Percentiles rank a stretch among this genome's conserved stretches.
phyloP scores from a whole-genome alignment of 2,888 invertebrate genomes.

The Leucozona laternaria region DNA sequence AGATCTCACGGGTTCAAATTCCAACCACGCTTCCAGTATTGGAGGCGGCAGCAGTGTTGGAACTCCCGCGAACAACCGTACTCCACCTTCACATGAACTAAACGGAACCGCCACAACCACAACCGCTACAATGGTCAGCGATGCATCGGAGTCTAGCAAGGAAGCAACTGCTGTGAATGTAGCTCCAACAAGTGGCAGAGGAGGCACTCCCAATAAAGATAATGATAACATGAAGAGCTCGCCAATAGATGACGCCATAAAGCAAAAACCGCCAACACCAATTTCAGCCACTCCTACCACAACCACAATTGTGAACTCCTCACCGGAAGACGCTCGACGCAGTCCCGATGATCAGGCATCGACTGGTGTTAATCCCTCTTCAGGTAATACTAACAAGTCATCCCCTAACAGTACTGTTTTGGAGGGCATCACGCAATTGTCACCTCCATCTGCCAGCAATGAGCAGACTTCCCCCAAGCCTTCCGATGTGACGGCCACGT shows the following conservation, averaged over 20 bases:
- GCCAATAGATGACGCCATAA: slow-evolving; percentile 67
- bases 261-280: slow-evolving; percentile 78
- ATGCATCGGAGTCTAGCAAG: slow-evolving; percentile 77
- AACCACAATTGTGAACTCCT: slow-evolving; percentile 70
- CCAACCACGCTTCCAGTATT: slow-evolving; percentile 81
- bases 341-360: slow-evolving; percentile 75
- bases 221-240: slow-evolving; percentile 54
- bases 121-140: slow-evolving; percentile 75
- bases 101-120: slow-evolving; percentile 81
- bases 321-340: slow-evolving; percentile 77
- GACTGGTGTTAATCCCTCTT: slow-evolving; percentile 60
- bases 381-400: slow-evolving; percentile 78
- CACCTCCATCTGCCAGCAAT: slow-evolving; percentile 75
- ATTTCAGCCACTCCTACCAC: slow-evolving; percentile 68
- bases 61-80: slow-evolving; percentile 76
- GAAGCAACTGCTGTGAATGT: slow-evolving; percentile 71
- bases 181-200: slow-evolving; percentile 75
- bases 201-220: slow-evolving; percentile 77
- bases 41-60: slow-evolving; percentile 66
- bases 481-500: slow-evolving; percentile 58
- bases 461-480: slow-evolving; percentile 69
- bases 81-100: slow-evolving; percentile 79
- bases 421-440: slow-evolving; percentile 62
- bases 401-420: slow-evolving; percentile 66
- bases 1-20: slow-evolving; percentile 83